Conservation (phyloP, 1,140 invertebrate genomes). For the Apis mellifera region Amel_HAv3.1 CM009941.2:4552001-4552500, state of each 20-base stretch:
- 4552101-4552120: too few relatives aligned
- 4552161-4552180: neutral
- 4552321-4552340: slow-evolving; percentile 9
- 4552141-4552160: neutral
- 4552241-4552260: slow-evolving; percentile 64
- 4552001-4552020: too few relatives aligned
- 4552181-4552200: slow-evolving; percentile 12
- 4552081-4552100: too few relatives aligned
- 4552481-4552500: neutral
- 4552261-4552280: slow-evolving; percentile 51
- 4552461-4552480: neutral
- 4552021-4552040: too few relatives aligned
- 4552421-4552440: neutral
- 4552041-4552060: too few relatives aligned
- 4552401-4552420: neutral
- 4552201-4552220: slow-evolving; percentile 25
- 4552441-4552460: neutral
- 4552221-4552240: slow-evolving; percentile 14
- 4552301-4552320: slow-evolving; percentile 23
- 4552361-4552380: slow-evolving; percentile 22
- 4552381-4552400: neutral
- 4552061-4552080: too few relatives aligned
- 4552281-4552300: slow-evolving; percentile 51
- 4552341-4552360: slow-evolving; percentile 25
- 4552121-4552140: too few relatives aligned